These are phyloP conservation scores for Falco novaeseelandiae DNA, from an alignment of 2,797 vertebrate genomes.

Conservation along the genomic window DNA sequence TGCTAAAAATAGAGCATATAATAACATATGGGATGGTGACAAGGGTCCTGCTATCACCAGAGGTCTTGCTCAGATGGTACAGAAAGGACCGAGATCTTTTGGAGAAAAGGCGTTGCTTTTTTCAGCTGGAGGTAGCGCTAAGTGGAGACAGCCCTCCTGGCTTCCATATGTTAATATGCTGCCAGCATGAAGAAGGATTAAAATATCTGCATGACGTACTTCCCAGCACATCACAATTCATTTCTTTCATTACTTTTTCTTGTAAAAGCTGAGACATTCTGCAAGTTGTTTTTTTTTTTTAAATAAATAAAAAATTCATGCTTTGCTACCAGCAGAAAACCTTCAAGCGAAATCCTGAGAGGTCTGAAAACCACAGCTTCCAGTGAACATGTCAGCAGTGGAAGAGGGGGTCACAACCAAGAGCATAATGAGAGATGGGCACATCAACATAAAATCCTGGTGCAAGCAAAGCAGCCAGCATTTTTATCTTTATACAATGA, in stretches of 20 bases:
- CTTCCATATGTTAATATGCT: constrained; percentile 29
- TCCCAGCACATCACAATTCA: constrained; percentile 41
- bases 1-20: constrained; percentile 59
- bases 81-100: neutral
- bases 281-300: neutral
- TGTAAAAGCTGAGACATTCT: constrained; percentile 19
- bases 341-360: constrained; percentile 1
- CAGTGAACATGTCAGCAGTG: neutral
- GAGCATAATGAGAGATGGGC: neutral
- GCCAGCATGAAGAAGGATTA: constrained; percentile 48
- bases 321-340: neutral
- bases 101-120: neutral
- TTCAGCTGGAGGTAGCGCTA: neutral
- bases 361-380: neutral
- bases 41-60: neutral
- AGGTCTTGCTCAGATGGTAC: neutral
- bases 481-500: constrained; percentile 21
- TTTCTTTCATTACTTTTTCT: constrained; percentile 42
- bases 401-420: neutral
- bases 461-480: neutral
- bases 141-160: neutral
- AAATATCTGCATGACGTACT: constrained; percentile 58
- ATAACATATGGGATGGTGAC: constrained; percentile 1
- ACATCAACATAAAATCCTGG: neutral
- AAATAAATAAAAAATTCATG: neutral